Evolutionary conservation across 2,797 vertebrate species (phyloP), one percentile per base, ranked within the genome.

Genomic region (Anguilla pacifica): DNA sequence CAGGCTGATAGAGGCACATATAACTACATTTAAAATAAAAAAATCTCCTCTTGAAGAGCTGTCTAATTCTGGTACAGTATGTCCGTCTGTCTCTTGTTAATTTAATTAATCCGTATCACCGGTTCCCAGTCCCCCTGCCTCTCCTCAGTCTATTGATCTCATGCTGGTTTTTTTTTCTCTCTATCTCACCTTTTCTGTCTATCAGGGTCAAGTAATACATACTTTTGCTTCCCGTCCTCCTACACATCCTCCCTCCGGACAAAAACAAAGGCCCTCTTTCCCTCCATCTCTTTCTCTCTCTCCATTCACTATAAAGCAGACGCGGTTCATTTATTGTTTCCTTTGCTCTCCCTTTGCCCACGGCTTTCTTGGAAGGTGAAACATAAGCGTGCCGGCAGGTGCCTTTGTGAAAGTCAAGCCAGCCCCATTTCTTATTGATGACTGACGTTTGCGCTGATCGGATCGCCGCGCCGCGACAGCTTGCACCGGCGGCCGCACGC

Each of bases 401-500:
- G 64, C 25, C 64, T 70, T 70, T 70, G 64, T 70, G 64, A 70
- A 70, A 70, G 64, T 70, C 64, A 70, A 70, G 25, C 64, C 64
- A 70, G n/a, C 64, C 64, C 64, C 64, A 70, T 70, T 70, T 70
- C 64, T 70, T 70, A 70, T 70, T 70, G 28, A 70, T 70, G n/a
- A 70, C 64, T 70, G 64, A 70, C 64, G n/a, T 70, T 70, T 70
- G 64, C 64, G 10, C 64, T 70, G 25, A 70, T 70, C 64, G n/a
- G 64, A 28, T 70, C 64, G 9, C 7, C 4, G 64, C n/a, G 64
- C 28, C 64, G 7, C 15, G n/a, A 28, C 64, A 70, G 64, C 25
- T 28, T 70, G 64, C 64, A 28, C 25, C 25, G 4, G 64, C 28
- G 28, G 25, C n/a, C 9, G 7, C 64, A 28, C 25, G 25, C 64